Base-by-base conservation (phyloP, 2,888 invertebrate species). In the Napeogenes sylphis region DNA sequence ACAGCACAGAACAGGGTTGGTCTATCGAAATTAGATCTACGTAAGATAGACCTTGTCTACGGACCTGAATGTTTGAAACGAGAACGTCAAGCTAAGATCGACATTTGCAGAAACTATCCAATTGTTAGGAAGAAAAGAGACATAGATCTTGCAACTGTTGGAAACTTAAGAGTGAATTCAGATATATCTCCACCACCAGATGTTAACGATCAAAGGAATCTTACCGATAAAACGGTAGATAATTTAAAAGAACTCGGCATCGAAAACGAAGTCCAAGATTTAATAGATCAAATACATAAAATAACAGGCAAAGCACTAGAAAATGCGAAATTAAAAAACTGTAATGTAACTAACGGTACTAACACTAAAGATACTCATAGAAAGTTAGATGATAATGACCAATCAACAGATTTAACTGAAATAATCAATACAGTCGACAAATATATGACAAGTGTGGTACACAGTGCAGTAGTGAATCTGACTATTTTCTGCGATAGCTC, bases 31-130 rank as follows among this genome's bases (percentile, higher is more conserved):
- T 56, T 47, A 1, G 90, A 90, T 58, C 2, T 88, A 0, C 75
- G 76, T 4, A 89, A 86, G 66, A 82, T 90, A 6, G 79, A 85
- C 45, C 64, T 83, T 0, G 75, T 89, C 0, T 90, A 90, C 67
- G 84, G 83, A 0, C 72, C 79, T 0, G 83, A 87, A 73, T 90
- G 90, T 59, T 72, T 68, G 2, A 71, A 70, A 0, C 69, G 90
- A 47, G 88, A 90, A 21, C 72, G 89, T 0, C 76, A 79, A 4
- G 85, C 84, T 47, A 86, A 89, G 65, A 65, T 84, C 0, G 82
- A 85, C n/a, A 67, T 85, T 0, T 89, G 89, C 59, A 84, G 84
- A 58, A 77, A 79, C 0, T 88, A 82, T 63, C 87, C 87, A 0
- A 81, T 78, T 1, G 75, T 79, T 0, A 77, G 84, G 32, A 75